Base-by-base conservation (phyloP, 2,888 invertebrate species). In the Taphrorychus bicolor region DNA sequence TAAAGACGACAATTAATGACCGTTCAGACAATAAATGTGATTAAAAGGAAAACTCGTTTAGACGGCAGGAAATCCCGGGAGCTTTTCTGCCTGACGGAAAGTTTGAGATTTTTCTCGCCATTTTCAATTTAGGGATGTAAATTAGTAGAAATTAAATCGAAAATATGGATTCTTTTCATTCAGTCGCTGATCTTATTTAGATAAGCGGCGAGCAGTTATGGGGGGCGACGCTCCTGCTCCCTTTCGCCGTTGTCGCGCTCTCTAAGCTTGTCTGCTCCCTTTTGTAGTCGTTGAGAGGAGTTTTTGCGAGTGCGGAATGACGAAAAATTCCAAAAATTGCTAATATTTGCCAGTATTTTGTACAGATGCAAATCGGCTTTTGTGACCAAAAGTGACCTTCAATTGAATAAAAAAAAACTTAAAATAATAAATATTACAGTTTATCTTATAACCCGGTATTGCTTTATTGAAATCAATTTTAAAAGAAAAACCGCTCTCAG, bases 101-200 rank as follows among this genome's bases (percentile, higher is more conserved):
- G 24, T 59, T 24, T 59, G 59, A 59, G 60, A 60, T 60, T 60
- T 60, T 60, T 60, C 56, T 56, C 56, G 48, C 58, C 62, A 69
- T 80, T 79, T 80, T 81, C 80, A 80, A 81, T 81, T 81, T 80
- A 76, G 76, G 79, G 79, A 81, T 81, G 81, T 81, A 81, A 81
- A 81, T 81, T 81, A 81, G 81, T 77, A 79, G 77, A 79, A 81
- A 81, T 81, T 81, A 81, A 81, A 81, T 81, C 79, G 80, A 81
- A 81, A 81, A 81, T 81, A 81, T 81, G 81, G 81, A 81, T 81
- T 80, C 80, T 79, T 81, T 81, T 81, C 80, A 80, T 78, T 80
- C 78, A 73, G 76, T 73, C 72, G 74, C 75, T 76, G 81, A 81
- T 82, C 81, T 82, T 80, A 82, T 82, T 82, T 81, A 81, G 81